Percentiles rank a stretch among this genome's conserved stretches.
These are phyloP conservation scores for Notechis scutatus DNA, from an alignment of 2,113 vertebrate species.

Conservation along the genomic window DNA sequence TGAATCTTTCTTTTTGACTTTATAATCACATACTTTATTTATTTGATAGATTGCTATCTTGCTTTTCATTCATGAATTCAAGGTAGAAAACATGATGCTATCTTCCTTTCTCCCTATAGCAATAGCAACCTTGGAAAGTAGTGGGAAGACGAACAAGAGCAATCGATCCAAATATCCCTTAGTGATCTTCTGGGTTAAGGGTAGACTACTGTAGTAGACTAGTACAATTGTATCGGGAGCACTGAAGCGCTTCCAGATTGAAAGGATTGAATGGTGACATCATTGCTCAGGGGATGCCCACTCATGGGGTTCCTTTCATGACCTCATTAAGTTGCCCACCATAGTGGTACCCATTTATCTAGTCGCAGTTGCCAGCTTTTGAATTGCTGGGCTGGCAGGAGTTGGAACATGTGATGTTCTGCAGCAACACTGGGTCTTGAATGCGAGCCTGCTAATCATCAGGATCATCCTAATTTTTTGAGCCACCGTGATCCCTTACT, in stretches of 20 bases:
- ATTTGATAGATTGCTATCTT: neutral
- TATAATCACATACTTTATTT: neutral
- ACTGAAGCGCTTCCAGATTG: neutral
- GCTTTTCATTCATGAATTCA: neutral
- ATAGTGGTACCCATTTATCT: neutral
- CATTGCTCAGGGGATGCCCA: neutral
- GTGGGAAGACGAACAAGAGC: neutral
- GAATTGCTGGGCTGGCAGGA: neutral
- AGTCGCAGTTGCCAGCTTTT: neutral
- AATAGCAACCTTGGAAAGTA: neutral
- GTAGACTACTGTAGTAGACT: neutral
- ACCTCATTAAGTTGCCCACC: neutral
- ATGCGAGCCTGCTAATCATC: neutral
- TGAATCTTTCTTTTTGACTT: neutral
- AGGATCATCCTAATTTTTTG: neutral
- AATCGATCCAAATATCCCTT: neutral
- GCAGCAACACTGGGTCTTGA: neutral
- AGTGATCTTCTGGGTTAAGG: neutral
- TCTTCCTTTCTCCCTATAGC: neutral
- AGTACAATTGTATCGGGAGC: neutral
- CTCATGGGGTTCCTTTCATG: neutral
- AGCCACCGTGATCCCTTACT: neutral
- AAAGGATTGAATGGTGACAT: neutral
- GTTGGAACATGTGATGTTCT: neutral
- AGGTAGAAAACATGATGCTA: neutral